phyloP scores from a whole-genome alignment of 2,113 vertebrate genomes.

The Chlorodrepanis virens region DNA sequence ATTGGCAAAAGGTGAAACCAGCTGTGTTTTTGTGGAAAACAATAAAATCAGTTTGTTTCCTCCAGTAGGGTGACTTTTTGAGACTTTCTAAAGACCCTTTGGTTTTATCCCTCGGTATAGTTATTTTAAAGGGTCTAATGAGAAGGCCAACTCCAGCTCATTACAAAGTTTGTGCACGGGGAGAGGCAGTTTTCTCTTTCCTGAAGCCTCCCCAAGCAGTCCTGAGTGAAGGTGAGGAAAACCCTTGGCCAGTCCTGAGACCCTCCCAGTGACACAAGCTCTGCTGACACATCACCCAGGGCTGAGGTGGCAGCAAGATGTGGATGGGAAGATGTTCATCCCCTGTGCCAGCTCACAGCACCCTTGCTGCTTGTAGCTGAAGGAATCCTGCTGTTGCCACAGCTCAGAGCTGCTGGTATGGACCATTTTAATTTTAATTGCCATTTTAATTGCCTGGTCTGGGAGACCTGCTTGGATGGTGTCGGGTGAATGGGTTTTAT shows the following conservation, averaged over 20 bases:
- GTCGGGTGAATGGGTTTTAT: not conserved
- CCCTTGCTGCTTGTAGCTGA: no score
- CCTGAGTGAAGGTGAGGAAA: not conserved
- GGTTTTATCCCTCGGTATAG: not conserved
- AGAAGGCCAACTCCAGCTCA: not conserved
- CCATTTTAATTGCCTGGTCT: not conserved
- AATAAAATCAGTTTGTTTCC: slow-evolving; percentile 2
- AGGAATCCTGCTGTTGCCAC: not conserved
- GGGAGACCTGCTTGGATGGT: not conserved
- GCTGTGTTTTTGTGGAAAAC: not conserved
- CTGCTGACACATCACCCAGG: not conserved
- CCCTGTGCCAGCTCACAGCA: not conserved
- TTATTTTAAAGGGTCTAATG: not conserved
- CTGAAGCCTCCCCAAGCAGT: not conserved
- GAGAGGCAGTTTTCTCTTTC: not conserved
- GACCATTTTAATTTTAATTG: no score
- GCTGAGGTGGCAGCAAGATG: not conserved
- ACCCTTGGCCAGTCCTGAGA: not conserved
- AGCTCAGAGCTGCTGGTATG: not conserved
- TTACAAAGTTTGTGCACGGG: rapidly evolving
- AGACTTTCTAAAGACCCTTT: not conserved
- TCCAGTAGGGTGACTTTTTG: not conserved
- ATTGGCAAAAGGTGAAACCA: not conserved
- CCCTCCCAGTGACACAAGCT: not conserved
- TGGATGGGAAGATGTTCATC: not conserved